Evolutionary conservation across 2,797 vertebrate genomes (phyloP).

Genomic region (Catostomus latipinnis): DNA sequence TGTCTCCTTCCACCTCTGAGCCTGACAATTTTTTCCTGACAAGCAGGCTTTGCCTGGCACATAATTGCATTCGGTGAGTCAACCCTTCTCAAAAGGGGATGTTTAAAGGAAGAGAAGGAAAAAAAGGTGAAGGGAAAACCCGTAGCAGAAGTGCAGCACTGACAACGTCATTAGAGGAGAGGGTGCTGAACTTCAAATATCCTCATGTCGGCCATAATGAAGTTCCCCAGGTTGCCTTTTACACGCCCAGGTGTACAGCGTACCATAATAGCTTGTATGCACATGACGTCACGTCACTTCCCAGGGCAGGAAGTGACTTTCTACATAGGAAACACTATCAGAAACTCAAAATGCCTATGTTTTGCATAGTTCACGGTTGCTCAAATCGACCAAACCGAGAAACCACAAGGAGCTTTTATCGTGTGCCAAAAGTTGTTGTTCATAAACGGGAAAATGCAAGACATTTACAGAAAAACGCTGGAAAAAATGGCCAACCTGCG

Average conservation of each 20-base stretch:
- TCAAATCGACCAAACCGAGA: too few species aligned
- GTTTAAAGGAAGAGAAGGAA: background rate
- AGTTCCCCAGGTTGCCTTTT: constrained; percentile 54
- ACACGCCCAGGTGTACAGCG: constrained; percentile 17
- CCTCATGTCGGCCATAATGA: constrained; percentile 50
- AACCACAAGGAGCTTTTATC: too few species aligned
- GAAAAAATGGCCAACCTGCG: too few species aligned
- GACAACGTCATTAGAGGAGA: constrained; percentile 55
- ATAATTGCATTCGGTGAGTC: constrained; percentile 60
- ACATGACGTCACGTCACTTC: too few species aligned
- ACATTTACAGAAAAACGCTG: too few species aligned
- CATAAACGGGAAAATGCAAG: too few species aligned
- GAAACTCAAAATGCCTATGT: too few species aligned
- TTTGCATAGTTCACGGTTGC: too few species aligned
- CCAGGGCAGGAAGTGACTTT: too few species aligned
- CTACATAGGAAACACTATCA: too few species aligned
- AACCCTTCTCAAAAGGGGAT: constrained; percentile 49
- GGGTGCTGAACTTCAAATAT: constrained; percentile 45
- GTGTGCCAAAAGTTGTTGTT: too few species aligned
- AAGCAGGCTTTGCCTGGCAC: constrained; percentile 61
- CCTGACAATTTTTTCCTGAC: constrained; percentile 58
- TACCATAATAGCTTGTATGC: constrained; percentile 30
- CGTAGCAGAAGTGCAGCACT: constrained; percentile 30
- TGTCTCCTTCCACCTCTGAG: constrained; percentile 62
- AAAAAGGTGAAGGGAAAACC: constrained; percentile 6